These are phyloP conservation scores for Varanus komodoensis DNA, from an alignment of 2,113 vertebrate species.

Conservation along the genomic window DNA sequence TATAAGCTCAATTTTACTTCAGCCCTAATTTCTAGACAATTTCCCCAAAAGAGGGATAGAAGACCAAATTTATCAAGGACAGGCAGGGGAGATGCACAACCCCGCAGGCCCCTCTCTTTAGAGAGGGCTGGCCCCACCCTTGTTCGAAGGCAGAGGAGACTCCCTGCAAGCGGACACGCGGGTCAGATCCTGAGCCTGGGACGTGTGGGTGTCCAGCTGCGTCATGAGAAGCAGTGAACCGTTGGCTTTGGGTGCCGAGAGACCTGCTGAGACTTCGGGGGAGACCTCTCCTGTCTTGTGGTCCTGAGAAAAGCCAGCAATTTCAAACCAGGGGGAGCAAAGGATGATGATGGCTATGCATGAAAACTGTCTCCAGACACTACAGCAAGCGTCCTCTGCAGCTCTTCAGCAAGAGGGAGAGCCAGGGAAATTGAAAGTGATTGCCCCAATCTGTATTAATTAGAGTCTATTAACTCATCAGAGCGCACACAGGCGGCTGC, in stretches of 20 bases:
- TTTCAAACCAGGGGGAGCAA: neutral
- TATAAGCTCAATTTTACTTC: constrained; percentile 4
- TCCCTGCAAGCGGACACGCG: neutral
- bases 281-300: neutral
- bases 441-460: constrained; percentile 70
- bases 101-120: neutral
- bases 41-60: neutral
- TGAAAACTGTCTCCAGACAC: neutral
- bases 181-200: too few relatives aligned
- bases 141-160: neutral
- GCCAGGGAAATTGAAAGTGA: constrained; percentile 63
- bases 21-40: neutral
- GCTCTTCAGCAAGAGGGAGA: constrained; percentile 56
- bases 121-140: neutral
- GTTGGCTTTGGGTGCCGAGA: neutral
- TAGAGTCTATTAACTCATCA: constrained; percentile 72
- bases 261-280: neutral
- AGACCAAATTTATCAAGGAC: neutral
- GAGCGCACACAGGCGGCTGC: constrained; percentile 27
- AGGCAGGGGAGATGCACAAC: neutral
- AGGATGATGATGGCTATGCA: neutral
- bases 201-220: neutral
- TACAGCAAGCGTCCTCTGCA: constrained; percentile 28
- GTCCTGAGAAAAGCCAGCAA: neutral
- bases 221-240: neutral